Evolutionary conservation across 2,888 invertebrate genomes (phyloP).

Genomic region (Proisotoma minuta): DNA sequence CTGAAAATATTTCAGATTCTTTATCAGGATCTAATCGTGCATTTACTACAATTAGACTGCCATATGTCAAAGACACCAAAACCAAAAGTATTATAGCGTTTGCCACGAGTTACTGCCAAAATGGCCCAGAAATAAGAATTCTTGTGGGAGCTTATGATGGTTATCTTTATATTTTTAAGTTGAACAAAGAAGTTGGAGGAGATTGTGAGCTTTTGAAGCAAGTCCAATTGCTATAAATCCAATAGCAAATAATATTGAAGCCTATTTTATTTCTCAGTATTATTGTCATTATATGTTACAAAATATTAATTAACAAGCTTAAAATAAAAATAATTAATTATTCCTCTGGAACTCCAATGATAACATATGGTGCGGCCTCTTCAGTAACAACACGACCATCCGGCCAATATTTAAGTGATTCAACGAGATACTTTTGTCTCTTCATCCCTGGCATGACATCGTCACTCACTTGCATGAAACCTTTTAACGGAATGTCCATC

Average conservation of each 20-base stretch:
- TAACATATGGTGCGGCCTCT: conserved; percentile 7
- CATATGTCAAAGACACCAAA: conserved; percentile 1
- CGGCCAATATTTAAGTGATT: neutral
- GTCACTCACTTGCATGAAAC: conserved; percentile 8
- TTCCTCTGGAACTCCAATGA: conserved; percentile 7
- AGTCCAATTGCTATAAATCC: neutral
- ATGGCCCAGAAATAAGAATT: neutral
- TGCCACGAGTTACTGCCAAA: neutral
- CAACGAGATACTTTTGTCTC: conserved; percentile 1
- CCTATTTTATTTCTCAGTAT: neutral
- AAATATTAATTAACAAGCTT: neutral
- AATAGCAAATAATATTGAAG: neutral
- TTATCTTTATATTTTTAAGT: neutral
- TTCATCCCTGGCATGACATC: conserved; percentile 8
- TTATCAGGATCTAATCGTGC: neutral
- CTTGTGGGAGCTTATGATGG: neutral
- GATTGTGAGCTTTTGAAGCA: neutral
- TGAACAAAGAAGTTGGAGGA: neutral
- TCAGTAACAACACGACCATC: neutral
- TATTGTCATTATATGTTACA: neutral
- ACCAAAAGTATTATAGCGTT: neutral
- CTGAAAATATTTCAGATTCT: neutral
- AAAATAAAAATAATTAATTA: neutral
- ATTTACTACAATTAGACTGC: neutral
- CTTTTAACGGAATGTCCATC: conserved; percentile 6